These are phyloP conservation scores for Amniataba percoides DNA, from an alignment of 2,797 vertebrate genomes.

Conservation along the genomic window DNA sequence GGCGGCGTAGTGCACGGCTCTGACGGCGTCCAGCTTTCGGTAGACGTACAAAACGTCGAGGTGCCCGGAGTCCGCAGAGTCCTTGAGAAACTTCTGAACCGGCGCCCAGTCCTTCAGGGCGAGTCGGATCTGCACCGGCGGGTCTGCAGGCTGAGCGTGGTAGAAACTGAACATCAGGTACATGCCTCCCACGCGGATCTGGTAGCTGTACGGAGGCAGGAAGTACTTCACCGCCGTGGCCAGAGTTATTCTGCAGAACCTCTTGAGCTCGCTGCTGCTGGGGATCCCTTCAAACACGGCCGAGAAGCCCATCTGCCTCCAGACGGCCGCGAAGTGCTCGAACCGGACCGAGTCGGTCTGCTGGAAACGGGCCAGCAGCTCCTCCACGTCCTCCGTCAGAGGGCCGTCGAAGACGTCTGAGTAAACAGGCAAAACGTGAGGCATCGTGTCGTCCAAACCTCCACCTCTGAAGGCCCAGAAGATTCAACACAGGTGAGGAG, in stretches of 20 bases:
- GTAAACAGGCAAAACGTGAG: neutral
- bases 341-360: conserved; percentile 63
- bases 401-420: conserved; percentile 29
- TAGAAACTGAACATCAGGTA: conserved; percentile 77
- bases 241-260: conserved; percentile 62
- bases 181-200: conserved; percentile 74
- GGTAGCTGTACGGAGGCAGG: conserved; percentile 77
- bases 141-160: conserved; percentile 52
- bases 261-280: conserved; percentile 44
- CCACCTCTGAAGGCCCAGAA: neutral
- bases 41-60: conserved; percentile 72
- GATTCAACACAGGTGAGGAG: neutral
- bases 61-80: conserved; percentile 48
- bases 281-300: conserved; percentile 55
- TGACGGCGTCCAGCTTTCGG: conserved; percentile 50
- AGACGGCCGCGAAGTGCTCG: conserved; percentile 65
- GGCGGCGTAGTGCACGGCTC: conserved; percentile 68
- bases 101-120: conserved; percentile 68
- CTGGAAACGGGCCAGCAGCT: conserved; percentile 74
- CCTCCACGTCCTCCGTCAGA: conserved; percentile 78
- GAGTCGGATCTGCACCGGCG: conserved; percentile 60
- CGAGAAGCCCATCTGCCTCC: conserved; percentile 71
- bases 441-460: conserved; percentile 51
- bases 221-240: conserved; percentile 76
- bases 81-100: conserved; percentile 63